Base-by-base conservation (phyloP, 2,888 invertebrate genomes). In the Proisotoma minuta region DNA sequence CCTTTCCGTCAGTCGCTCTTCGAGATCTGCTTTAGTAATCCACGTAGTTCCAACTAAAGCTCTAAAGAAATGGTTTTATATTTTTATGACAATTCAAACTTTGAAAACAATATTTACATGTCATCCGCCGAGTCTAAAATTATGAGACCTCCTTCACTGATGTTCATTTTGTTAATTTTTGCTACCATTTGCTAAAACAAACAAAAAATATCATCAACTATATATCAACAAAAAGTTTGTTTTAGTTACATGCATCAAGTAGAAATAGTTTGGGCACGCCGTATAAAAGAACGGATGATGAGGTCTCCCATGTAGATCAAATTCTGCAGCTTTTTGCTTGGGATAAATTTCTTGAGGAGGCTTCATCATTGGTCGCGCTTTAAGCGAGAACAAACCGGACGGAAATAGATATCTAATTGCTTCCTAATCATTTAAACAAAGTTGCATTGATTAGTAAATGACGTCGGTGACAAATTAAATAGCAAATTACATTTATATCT, bases 361-460 rank as follows among this genome's bases (percentile, higher is more conserved):
- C 76, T 87, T 87, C 91, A 99, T 89, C 18, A 88, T 78, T 0
- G 99, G 98, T 57, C 91, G 83, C 0, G 97, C 95, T 73, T 82
- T 84, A 71, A 84, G 85, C 59, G 92, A 90, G 77, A 83, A 91
- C 58, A 99, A 80, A 4, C 94, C 96, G 62, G 96, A 96, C 3
- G 99, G 99, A 75, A 99, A 89, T n/a, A 99, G 80, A 79, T 99
- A 99, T 68, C 85, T 83, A 73, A 99, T 91, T 2, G 96, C 89
- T 76, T 84, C 84, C 89, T 90, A 48, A 4, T 63, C 50, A 22
- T 27, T 57, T 53, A 23, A 54, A 18, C 18, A 23, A 29, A 23
- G 15, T n/a, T n/a, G n/a, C n/a, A n/a, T n/a, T n/a, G 39, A 10
- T 12, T 12, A 34, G 39, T 34, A 12, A 3, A 50, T 8, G 51